These are phyloP conservation scores for Propsilocerus akamusi DNA, from an alignment of 1,140 invertebrate genomes.

Conservation along the genomic window DNA sequence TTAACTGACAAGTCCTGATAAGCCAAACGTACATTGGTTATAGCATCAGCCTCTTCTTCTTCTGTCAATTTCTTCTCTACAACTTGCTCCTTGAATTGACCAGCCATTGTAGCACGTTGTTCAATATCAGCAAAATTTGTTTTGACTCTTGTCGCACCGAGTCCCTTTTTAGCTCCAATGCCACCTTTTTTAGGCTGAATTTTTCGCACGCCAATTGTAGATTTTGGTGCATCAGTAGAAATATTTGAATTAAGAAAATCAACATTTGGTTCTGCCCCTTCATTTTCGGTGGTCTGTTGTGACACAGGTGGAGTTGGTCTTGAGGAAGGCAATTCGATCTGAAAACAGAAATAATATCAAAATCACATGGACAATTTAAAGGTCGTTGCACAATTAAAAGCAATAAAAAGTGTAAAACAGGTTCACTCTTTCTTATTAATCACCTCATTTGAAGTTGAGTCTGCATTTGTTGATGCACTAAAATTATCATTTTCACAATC, in stretches of 20 bases:
- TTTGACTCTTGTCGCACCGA: conserved; percentile 93
- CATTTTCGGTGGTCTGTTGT: conserved; percentile 8
- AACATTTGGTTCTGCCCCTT: conserved; percentile 18
- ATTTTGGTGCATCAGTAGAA: conserved; percentile 33
- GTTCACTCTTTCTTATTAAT: neutral
- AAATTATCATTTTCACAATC: conserved; percentile 38
- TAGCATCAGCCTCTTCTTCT: conserved; percentile 35
- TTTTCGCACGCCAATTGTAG: conserved; percentile 51
- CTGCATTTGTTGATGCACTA: too few species aligned
- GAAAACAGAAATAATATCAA: neutral
- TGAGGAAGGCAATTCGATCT: conserved; percentile 12
- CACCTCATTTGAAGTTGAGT: conserved; percentile 4
- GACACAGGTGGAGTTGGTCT: conserved; percentile 8
- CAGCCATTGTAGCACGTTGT: conserved; percentile 62
- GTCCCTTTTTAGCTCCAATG: conserved; percentile 36
- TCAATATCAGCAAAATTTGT: conserved; percentile 94
- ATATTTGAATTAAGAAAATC: conserved; percentile 19
- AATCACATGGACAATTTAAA: neutral
- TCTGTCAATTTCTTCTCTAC: conserved; percentile 16
- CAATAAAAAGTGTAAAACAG: neutral
- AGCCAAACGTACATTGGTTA: conserved; percentile 65
- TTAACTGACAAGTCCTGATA: conserved; percentile 71
- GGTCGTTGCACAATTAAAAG: neutral
- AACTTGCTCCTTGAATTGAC: conserved; percentile 43
- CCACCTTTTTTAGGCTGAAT: conserved; percentile 39